Percentiles rank a stretch among this genome's conserved stretches.
Evolutionary conservation across 1,140 invertebrate genomes (phyloP).

Genomic region (Tigriopus japonicus): DNA sequence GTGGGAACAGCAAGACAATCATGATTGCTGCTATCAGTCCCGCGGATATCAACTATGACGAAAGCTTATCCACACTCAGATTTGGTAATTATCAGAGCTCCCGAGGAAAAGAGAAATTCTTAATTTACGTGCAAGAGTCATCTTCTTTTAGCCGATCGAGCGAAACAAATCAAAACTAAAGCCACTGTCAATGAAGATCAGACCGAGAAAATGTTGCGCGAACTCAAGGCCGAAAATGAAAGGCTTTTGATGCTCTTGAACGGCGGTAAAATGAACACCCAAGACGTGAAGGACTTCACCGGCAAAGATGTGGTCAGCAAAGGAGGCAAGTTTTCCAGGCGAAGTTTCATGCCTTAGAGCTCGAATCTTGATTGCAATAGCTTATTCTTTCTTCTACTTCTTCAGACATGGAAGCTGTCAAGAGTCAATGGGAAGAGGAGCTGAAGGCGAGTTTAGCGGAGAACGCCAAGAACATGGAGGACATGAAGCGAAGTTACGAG

Average conservation of each 20-base stretch:
- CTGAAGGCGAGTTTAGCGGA: slow-evolving; percentile 34
- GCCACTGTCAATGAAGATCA: slow-evolving; percentile 38
- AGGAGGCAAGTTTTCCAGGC: slow-evolving; percentile 14
- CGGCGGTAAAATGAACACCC: slow-evolving; percentile 24
- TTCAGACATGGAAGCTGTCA: slow-evolving; percentile 23
- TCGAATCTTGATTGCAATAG: no score
- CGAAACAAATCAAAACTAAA: slow-evolving; percentile 37
- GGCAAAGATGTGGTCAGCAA: slow-evolving; percentile 24
- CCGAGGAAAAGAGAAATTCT: neutral
- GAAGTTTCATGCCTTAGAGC: no score
- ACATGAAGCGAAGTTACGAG: slow-evolving; percentile 36
- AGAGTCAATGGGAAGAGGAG: slow-evolving; percentile 28
- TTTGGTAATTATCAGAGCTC: slow-evolving; percentile 29
- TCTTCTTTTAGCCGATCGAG: slow-evolving; percentile 31
- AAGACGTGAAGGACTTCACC: slow-evolving; percentile 19
- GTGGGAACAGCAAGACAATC: slow-evolving; percentile 44
- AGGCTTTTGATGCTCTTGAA: slow-evolving; percentile 28
- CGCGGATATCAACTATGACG: slow-evolving; percentile 43
- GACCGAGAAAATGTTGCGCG: slow-evolving; percentile 35
- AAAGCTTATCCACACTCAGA: slow-evolving; percentile 38
- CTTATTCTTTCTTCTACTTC: neutral
- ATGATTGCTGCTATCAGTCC: slow-evolving; percentile 44
- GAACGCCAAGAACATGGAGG: slow-evolving; percentile 35
- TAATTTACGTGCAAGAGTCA: no score
- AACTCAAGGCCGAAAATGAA: slow-evolving; percentile 41